Base-by-base conservation (phyloP, 2,888 invertebrate species). In the Meiosimyza decipiens region DNA sequence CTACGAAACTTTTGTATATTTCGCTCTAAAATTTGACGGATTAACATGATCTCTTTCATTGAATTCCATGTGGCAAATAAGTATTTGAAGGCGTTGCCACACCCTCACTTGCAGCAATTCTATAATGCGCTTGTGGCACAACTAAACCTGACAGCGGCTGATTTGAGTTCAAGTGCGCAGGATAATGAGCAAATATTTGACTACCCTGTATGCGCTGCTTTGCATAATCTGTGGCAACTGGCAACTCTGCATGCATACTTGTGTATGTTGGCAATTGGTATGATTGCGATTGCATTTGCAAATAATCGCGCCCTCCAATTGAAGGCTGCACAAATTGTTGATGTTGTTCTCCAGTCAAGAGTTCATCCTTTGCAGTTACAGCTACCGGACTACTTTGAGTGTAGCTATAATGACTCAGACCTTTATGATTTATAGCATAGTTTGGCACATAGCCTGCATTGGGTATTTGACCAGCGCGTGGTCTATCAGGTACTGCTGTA, bases 391-490 rank as follows among this genome's bases (percentile, higher is more conserved):
- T 86, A 75, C 82, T 86, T 69, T 84, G 76, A 3, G 80, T 79
- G 67, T 79, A 85, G 76, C 76, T 59, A 60, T 83, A 86, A 73
- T 86, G 85, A 0, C 86, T 84, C 33, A 86, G 69, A 11, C 86
- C 86, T 74, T 86, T 86, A 72, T 86, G 86, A 0, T 85, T 85
- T 51, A 81, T 65, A 0, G 86, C 86, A 76, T 86, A 86, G 6
- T 78, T 73, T 0, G 86, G 86, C 1, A 62, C 16, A 11, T 18
- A 2, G 13, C 4, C 11, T 63, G 22, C 22, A 12, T 12, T 22
- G 52, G 54, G 3, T 11, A 15, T 6, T 13, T 9, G 4, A 15
- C 5, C 1, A 15, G 28, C 16, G 13, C 13, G 18, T 5, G 13
- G 49, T 67, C 55, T 3, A 12, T 12, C 3, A 6, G 2, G 22